Conservation (phyloP, 2,113 vertebrate genomes). For the Onychorhynchus coronatus region DNA sequence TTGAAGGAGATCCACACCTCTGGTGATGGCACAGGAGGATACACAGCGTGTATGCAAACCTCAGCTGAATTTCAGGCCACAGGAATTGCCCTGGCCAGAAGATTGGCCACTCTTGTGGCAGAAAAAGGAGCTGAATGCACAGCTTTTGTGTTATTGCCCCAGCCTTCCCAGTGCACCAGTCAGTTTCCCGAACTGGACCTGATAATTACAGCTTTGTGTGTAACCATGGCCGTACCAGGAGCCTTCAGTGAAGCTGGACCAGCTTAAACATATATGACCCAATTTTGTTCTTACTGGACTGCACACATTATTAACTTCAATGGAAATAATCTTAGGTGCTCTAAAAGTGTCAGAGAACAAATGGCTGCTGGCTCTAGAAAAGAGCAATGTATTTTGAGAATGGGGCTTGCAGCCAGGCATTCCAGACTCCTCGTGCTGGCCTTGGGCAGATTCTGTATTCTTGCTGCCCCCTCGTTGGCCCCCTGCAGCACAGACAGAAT, state of each 20-base stretch:
- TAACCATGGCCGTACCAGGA: neutral
- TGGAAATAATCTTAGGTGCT: slow-evolving; percentile 34
- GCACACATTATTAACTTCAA: neutral
- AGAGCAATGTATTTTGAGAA: slow-evolving; percentile 8
- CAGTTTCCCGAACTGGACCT: neutral
- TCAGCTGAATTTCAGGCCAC: neutral
- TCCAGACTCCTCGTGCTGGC: neutral
- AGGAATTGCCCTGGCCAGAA: neutral
- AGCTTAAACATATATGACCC: neutral
- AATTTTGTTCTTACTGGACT: neutral
- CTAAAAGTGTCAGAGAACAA: slow-evolving; percentile 15
- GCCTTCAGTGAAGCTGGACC: neutral
- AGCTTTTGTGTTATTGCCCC: neutral
- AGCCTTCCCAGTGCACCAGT: neutral
- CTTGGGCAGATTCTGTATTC: neutral
- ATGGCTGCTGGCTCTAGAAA: slow-evolving; percentile 32
- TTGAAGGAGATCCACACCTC: neutral
- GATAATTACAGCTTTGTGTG: neutral
- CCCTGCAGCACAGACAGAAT: neutral
- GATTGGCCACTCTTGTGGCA: neutral
- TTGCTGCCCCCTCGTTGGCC: neutral
- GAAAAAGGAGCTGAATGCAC: neutral
- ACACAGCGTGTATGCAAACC: neutral
- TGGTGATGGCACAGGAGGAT: neutral
- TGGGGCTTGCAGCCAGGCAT: neutral